Base-by-base conservation (phyloP, 2,113 vertebrate species). In the Silurus glanis region DNA sequence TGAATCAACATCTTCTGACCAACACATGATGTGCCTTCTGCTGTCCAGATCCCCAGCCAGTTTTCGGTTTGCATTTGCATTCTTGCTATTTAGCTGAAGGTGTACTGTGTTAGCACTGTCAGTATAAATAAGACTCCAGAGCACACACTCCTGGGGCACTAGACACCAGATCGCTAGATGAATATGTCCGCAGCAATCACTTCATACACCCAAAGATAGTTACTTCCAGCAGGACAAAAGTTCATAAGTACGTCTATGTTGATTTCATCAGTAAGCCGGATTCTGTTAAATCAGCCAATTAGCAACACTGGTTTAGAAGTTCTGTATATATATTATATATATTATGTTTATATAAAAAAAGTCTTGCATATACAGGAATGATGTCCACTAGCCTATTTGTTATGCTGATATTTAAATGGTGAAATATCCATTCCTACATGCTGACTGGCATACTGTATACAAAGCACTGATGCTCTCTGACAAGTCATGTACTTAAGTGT, bases 181-280 rank as follows among this genome's bases (percentile, higher is more conserved):
- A 87, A 64, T 58, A 51, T 84, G 87, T 93, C 81, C 3, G 28
- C 84, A 86, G 91, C 90, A 91, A 93, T 93, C 87, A 86, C 89
- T 80, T 91, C 67, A 45, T 72, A 62, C 13, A 3, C 45, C 28
- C 16, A 3, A 16, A 71, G 74, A 72, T 53, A 64, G 28, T 71
- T 83, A 88, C 79, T 64, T 83, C 25, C 47, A n/a, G 61, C 80
- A 72, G 37, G 37, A 47, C 16, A 19, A 9, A 72, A 19, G 6
- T 51, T 9, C 72, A 75, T 6, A 49, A 13, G 21, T 75, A 6
- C 2, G 19, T 47, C 45, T 8, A 10, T 49, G 45, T 19, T 8
- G 8, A 71, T 45, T 49, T 21, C 17, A 74, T 49, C 19, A 49
- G 9, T 9, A 74, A 74, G 37, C 37, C 37, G 37, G 37, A 37